Evolutionary conservation across 1,140 invertebrate genomes (phyloP), one percentile per base, ranked within the genome.

Genomic region (Ostrea denselamellosa): DNA sequence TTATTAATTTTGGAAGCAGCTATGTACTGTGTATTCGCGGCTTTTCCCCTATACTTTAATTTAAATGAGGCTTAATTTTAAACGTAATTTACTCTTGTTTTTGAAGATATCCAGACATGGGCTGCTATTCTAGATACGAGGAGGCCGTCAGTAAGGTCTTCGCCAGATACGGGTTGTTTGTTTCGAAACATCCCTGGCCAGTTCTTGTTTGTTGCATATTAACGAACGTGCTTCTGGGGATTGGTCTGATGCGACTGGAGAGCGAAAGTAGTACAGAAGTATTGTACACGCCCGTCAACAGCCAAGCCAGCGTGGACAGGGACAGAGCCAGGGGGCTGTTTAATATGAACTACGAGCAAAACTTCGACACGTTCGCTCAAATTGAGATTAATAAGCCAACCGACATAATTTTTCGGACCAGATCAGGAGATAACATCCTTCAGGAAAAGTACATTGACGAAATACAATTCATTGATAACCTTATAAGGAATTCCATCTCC

Each of bases 261-360:
- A 28, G 19, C 17, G 85, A 83, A 51, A 51, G 54, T 14, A 53
- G 85, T 28, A 71, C 87, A 2, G 89, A 89, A 54, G 52, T 34
- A 17, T 28, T 77, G 17, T 85, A 71, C 34, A 84, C 71, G 34
- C 86, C 87, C 12, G 84, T 83, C 10, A 65, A 82, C 54, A 85
- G 71, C 58, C 87, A 88, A 25, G 85, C 88, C 4, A 71, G 52
- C 34, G n/a, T 62, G 34, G 85, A 89, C 10, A 83, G 88, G 54
- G 62, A 19, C 8, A 77, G 5, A 9, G 44, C 86, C 2, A 17
- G n/a, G 5, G n/a, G 8, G 5, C n/a, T 86, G 44, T 89, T 89
- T 71, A 25, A 54, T 7, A 65, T 86, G n/a, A 10, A 86, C 51
- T 68, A 56, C 44, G 85, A 25, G 34, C 25, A 82, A 10, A 89